A percentile compares a stretch with the other conserved stretches of the same genome.
phyloP scores from a whole-genome alignment of 1,140 invertebrate species.

The Aplysia californica region DNA sequence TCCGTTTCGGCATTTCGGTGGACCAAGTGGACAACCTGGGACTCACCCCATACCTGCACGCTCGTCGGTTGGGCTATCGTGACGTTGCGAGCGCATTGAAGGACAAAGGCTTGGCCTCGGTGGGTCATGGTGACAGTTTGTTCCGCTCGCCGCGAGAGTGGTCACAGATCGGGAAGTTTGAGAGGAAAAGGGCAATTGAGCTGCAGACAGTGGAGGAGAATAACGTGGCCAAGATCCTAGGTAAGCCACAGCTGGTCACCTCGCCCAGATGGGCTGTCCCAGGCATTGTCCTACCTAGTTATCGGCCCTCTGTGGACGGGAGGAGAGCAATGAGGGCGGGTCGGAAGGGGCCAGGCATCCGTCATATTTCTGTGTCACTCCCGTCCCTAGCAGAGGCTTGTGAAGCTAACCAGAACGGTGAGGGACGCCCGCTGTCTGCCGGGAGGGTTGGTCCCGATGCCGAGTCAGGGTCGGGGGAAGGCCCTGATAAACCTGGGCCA shows the following conservation, averaged over 20 bases:
- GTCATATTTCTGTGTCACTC: background rate
- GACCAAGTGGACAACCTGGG: constrained; percentile 55
- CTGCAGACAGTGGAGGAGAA: constrained; percentile 33
- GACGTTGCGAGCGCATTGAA: constrained; percentile 48
- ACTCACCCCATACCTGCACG: constrained; percentile 56
- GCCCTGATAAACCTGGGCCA: no score
- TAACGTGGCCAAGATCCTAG: constrained; percentile 41
- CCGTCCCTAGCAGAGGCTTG: background rate
- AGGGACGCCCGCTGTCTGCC: background rate
- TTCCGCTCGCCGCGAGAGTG: constrained; percentile 54
- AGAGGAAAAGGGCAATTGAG: constrained; percentile 37
- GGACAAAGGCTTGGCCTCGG: constrained; percentile 45
- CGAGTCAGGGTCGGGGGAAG: no score
- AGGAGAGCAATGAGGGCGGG: background rate
- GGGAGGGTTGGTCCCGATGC: no score
- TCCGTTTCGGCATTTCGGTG: constrained; percentile 47
- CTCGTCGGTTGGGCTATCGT: constrained; percentile 50
- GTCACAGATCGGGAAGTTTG: constrained; percentile 50
- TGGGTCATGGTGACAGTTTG: constrained; percentile 46
- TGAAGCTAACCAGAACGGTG: background rate
- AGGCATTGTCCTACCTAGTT: background rate
- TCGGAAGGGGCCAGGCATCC: background rate
- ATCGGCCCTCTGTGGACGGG: background rate
- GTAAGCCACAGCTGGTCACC: background rate
- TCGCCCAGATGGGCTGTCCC: background rate